Conservation (phyloP, 2,797 vertebrate species). For the Gymnothorax javanicus region DNA sequence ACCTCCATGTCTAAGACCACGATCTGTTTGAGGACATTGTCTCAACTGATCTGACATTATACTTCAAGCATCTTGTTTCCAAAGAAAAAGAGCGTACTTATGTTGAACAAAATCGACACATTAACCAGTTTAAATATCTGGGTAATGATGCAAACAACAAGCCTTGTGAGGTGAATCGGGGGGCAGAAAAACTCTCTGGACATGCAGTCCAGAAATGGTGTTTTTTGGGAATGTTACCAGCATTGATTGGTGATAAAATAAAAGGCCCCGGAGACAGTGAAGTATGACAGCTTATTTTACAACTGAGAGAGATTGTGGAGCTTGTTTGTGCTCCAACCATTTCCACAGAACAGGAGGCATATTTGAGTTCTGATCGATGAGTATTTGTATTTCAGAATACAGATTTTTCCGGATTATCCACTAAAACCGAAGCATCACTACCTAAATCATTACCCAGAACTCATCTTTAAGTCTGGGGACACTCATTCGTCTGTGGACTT, state of each 20-base stretch:
- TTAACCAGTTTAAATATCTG: conserved; percentile 33
- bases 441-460: no score
- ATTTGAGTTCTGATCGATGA: not conserved
- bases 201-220: conserved; percentile 34
- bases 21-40: conserved; percentile 11
- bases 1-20: not conserved
- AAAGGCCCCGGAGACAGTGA: conserved; percentile 29
- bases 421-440: no score
- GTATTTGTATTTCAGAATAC: not conserved
- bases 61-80: conserved; percentile 33
- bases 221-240: conserved; percentile 35
- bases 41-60: conserved; percentile 27
- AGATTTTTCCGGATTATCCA: no score
- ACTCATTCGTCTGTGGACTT: no score
- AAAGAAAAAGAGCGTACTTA: conserved; percentile 34
- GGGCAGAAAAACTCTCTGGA: conserved; percentile 27
- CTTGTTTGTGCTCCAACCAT: conserved; percentile 25
- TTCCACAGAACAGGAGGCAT: not conserved
- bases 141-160: conserved; percentile 40
- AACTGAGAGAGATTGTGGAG: conserved; percentile 22
- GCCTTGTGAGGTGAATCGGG: conserved; percentile 30
- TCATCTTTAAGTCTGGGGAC: no score
- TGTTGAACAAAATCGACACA: conserved; percentile 25
- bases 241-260: conserved; percentile 33
- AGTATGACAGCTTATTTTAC: conserved; percentile 33